Evolutionary conservation across 2,888 invertebrate genomes (phyloP), one percentile per base, ranked within the genome.

Genomic region (Diaprepes abbreviatus): DNA sequence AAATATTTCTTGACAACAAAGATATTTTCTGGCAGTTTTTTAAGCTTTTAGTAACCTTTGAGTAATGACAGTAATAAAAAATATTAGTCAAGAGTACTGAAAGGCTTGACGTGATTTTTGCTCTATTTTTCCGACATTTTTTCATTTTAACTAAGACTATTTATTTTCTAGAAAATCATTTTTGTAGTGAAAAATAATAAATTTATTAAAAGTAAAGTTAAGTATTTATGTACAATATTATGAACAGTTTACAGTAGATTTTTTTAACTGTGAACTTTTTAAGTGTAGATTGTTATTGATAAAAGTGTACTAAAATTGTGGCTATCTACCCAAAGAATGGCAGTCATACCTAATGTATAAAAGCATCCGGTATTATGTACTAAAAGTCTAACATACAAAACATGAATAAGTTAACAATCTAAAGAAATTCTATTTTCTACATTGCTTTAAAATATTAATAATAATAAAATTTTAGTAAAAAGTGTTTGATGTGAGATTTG

Each of bases 271-370:
- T 43, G 24, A 48, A 2, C 2, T 50, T 50, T 28, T 7, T 4
- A 2, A 9, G 48, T 50, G 48, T 50, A 4, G 24, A 1, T 48
- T 48, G 48, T 48, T 9, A 21, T 45, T 45, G 6, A 50, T 50
- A 50, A 28, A 28, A 16, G 48, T 43, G 58, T 60, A 52, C 64
- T 70, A 68, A 64, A 45, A 63, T 52, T 71, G 73, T 78, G 78
- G 75, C 78, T 78, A 79, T 78, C 79, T 79, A 79, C 78, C 78
- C 76, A 77, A 76, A 64, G 66, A 78, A 76, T 78, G 77, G 77
- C 79, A 78, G 77, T 79, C 77, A 77, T 75, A 76, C 74, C 76
- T 78, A 78, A 74, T 28, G 43, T 60, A 52, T 58, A 73, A 38
- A 79, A 77, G 76, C 76, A 66, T 68, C 76, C 60, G 33, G 54